Evolutionary conservation across 2,797 vertebrate genomes (phyloP), one percentile per base, ranked within the genome.

Genomic region (Chromis chromis): DNA sequence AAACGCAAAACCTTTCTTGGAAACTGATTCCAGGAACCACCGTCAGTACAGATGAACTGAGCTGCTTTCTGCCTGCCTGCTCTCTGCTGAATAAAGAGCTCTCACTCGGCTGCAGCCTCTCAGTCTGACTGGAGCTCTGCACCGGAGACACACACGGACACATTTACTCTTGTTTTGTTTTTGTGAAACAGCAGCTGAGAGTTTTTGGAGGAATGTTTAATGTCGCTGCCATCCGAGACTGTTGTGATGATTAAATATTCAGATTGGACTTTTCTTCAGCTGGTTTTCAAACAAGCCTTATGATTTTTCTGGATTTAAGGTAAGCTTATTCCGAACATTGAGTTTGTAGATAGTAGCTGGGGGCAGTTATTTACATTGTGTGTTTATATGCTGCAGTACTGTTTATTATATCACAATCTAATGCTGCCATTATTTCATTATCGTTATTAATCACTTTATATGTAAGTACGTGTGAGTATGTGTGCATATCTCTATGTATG

Each of bases 1-100:
- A 90, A 89, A 93, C 84, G 66, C 79, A 87, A 87, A 89, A 79
- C 88, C 66, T 85, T 94, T 93, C 92, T 82, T 69, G 86, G 93
- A 94, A 93, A 61, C 73, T 14, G 79, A 85, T 94, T 95, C 90
- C 83, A 27, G 82, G 92, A 94, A 94, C 11, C 70, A 74, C 64
- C 16, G 79, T 71, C 54, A 72, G 72, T 60, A 63, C 63, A 31
- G 74, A 40, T 85, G 80, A 86, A 67, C 82, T 27, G 76, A 78
- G 67, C 72, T 87, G 88, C 84, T 86, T 79, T 84, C 74, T 86
- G 74, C 68, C 16, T n/a, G n/a, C n/a, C 54, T 24, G 65, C 74
- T 57, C 55, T 86, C 79, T 53, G 36, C 64, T 28, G 74, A 65
- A 62, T 61, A 66, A 61, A 70, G 48, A 70, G 48, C 69, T 46